phyloP scores from a whole-genome alignment of 2,113 vertebrate genomes.

The Pelecanus crispus region DNA sequence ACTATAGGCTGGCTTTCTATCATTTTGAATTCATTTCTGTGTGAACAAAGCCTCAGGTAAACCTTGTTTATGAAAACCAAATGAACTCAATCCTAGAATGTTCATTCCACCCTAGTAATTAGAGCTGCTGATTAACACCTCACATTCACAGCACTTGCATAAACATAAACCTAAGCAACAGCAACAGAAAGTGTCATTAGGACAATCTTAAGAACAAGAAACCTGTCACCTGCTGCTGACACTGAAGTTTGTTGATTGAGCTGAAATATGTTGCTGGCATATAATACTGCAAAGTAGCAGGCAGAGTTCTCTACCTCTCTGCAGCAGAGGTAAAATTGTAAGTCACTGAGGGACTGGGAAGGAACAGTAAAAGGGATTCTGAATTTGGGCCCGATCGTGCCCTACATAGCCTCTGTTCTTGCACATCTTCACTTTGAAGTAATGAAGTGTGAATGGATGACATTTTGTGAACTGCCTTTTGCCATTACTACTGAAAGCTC shows the following conservation, averaged over 20 bases:
- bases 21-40: neutral
- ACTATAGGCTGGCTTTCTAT: neutral
- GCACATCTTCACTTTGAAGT: neutral
- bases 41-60: slow-evolving; percentile 49
- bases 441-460: neutral
- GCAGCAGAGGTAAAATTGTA: neutral
- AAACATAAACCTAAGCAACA: slow-evolving; percentile 62
- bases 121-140: slow-evolving; percentile 61
- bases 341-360: neutral
- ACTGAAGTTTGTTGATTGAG: slow-evolving; percentile 44
- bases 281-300: neutral
- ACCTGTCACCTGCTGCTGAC: slow-evolving; percentile 60
- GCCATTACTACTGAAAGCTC: neutral
- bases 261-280: slow-evolving; percentile 22
- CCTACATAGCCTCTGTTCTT: neutral
- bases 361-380: neutral
- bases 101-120: slow-evolving; percentile 61
- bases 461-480: neutral
- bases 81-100: slow-evolving; percentile 46
- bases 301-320: neutral
- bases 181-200: slow-evolving; percentile 61
- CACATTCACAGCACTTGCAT: slow-evolving; percentile 57
- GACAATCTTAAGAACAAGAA: slow-evolving; percentile 59
- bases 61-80: slow-evolving; percentile 56
- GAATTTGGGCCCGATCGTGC: neutral